Evolutionary conservation across 2,113 vertebrate genomes (phyloP).

Genomic region (Archocentrus centrarchus): DNA sequence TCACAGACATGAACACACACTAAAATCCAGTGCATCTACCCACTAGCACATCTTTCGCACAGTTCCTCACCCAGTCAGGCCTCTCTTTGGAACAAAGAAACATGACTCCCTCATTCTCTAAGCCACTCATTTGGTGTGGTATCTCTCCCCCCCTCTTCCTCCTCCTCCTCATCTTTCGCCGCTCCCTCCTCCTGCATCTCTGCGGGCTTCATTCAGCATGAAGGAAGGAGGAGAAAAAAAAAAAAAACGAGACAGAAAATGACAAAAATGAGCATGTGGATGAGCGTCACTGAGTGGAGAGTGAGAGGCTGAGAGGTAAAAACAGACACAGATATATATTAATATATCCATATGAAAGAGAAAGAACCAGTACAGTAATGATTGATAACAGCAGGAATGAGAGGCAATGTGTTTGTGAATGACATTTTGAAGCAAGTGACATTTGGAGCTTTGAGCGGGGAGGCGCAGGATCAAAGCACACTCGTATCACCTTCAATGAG

Average conservation of each 20-base stretch:
- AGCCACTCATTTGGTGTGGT: slow-evolving; percentile 83
- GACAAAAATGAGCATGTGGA: slow-evolving; percentile 68
- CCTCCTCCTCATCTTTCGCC: slow-evolving; percentile 68
- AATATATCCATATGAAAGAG: slow-evolving; percentile 42
- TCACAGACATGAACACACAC: slow-evolving; percentile 29
- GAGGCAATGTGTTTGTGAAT: slow-evolving; percentile 51
- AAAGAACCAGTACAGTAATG: slow-evolving; percentile 1
- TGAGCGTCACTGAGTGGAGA: slow-evolving; percentile 66
- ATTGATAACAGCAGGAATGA: slow-evolving; percentile 18
- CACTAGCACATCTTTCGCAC: slow-evolving; percentile 60
- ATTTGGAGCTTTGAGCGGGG: slow-evolving; percentile 66
- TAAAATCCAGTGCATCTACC: slow-evolving; percentile 49
- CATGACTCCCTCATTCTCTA: slow-evolving; percentile 82
- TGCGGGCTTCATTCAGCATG: slow-evolving; percentile 71
- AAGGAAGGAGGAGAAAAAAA: slow-evolving; percentile 53
- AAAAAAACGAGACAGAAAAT: slow-evolving; percentile 54
- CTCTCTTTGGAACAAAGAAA: slow-evolving; percentile 75
- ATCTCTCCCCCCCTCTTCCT: slow-evolving; percentile 81
- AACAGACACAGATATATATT: slow-evolving; percentile 34
- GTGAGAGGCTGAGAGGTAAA: slow-evolving; percentile 45
- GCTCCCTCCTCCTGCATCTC: slow-evolving; percentile 78
- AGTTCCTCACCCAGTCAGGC: slow-evolving; percentile 80
- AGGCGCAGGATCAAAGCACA: slow-evolving; percentile 50
- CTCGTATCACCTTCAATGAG: slow-evolving; percentile 26
- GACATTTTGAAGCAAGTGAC: slow-evolving; percentile 71